Evolutionary conservation across 2,113 vertebrate species (phyloP).

Genomic region (Morone chrysops): DNA sequence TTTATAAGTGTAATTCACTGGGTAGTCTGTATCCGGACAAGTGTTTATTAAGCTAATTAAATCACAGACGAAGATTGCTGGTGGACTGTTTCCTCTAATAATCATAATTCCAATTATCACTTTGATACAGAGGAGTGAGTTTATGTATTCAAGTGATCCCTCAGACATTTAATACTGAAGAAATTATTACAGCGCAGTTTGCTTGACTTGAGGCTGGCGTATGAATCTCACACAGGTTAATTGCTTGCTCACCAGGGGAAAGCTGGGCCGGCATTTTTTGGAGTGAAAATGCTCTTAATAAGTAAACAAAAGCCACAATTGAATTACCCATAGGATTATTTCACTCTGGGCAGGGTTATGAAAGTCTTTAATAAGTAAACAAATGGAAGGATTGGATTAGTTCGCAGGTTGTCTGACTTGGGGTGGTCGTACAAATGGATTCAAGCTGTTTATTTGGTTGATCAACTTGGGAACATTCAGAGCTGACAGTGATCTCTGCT

Average conservation of each 20-base stretch:
- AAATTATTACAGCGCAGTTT: constrained; percentile 17
- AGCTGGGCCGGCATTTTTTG: background rate
- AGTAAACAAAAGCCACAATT: constrained; percentile 53
- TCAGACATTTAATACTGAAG: constrained; percentile 2
- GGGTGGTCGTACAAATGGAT: background rate
- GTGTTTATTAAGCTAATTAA: constrained; percentile 36
- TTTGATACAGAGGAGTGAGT: constrained; percentile 26
- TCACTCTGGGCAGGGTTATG: background rate
- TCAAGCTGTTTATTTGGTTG: background rate
- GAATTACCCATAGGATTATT: constrained; percentile 38
- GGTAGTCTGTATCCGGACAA: background rate
- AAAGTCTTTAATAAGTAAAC: constrained; percentile 55
- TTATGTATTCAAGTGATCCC: constrained; percentile 16
- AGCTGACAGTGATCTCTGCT: constrained; percentile 31
- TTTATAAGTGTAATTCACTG: background rate
- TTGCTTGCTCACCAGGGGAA: constrained; percentile 35
- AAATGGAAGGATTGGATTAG: constrained; percentile 13
- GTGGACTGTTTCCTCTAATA: constrained; percentile 18
- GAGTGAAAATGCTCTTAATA: constrained; percentile 35
- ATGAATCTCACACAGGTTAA: constrained; percentile 54
- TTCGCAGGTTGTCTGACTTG: constrained; percentile 20
- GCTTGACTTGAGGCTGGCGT: constrained; percentile 41
- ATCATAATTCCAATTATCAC: constrained; percentile 39
- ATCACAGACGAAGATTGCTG: background rate
- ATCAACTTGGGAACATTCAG: constrained; percentile 17